A percentile compares a stretch with the other conserved stretches of the same genome.
These are phyloP conservation scores for Armadillidium nasatum DNA, from an alignment of 1,140 invertebrate genomes.

Conservation along the genomic window DNA sequence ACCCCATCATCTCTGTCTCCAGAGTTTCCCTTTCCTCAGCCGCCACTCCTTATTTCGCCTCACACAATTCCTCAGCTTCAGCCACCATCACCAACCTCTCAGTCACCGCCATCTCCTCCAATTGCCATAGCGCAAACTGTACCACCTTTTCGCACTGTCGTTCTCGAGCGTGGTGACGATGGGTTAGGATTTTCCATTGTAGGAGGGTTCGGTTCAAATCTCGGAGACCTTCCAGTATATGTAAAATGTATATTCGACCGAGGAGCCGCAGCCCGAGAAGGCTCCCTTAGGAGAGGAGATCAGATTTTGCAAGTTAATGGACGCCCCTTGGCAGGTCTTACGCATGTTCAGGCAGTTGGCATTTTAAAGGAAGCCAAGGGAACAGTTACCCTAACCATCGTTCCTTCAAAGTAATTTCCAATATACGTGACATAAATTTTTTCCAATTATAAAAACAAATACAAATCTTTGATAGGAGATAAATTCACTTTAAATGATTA, in stretches of 20 bases:
- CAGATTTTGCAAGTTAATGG: constrained; percentile 59
- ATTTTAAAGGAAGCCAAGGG: constrained; percentile 58
- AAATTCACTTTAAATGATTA: too few relatives aligned
- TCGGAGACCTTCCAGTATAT: constrained; percentile 72
- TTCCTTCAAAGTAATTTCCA: constrained; percentile 46
- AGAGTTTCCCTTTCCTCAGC: constrained; percentile 19
- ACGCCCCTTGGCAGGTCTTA: constrained; percentile 55
- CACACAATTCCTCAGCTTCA: background rate
- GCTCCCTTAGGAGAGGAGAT: constrained; percentile 60
- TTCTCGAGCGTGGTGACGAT: constrained; percentile 65
- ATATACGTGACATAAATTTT: too few relatives aligned
- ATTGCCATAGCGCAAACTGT: constrained; percentile 34
- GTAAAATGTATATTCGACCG: constrained; percentile 75
- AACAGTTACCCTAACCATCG: constrained; percentile 56
- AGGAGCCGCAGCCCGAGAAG: constrained; percentile 66
- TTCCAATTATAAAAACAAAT: too few relatives aligned
- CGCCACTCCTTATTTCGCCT: constrained; percentile 6
- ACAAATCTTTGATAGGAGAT: too few relatives aligned
- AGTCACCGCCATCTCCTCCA: constrained; percentile 41
- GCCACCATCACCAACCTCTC: constrained; percentile 27
- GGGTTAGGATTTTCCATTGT: constrained; percentile 75
- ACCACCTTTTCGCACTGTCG: constrained; percentile 51
- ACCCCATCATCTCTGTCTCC: constrained; percentile 20
- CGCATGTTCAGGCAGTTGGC: constrained; percentile 60
- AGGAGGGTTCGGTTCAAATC: constrained; percentile 68